These are phyloP conservation scores for Podilymbus podiceps DNA, from an alignment of 2,113 vertebrate species.

Conservation along the genomic window DNA sequence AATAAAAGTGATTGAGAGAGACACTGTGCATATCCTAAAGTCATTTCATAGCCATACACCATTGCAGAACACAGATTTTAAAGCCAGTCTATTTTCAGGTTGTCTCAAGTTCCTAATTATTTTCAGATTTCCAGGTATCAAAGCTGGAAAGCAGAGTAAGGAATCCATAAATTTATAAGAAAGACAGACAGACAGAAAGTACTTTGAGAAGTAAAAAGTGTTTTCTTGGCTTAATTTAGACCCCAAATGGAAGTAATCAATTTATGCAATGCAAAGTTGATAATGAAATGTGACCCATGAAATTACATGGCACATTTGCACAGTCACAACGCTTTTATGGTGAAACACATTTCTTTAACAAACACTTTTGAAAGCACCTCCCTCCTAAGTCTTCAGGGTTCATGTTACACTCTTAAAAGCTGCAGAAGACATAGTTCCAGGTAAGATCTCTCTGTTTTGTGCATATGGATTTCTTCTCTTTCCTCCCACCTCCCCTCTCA, in stretches of 20 bases:
- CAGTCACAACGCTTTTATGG: neutral
- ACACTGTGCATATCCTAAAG: neutral
- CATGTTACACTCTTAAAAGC: neutral
- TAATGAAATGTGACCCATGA: neutral
- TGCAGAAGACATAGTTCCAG: neutral
- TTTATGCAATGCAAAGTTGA: neutral
- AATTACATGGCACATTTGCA: neutral
- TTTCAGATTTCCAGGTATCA: neutral
- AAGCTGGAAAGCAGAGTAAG: neutral
- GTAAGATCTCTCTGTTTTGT: neutral
- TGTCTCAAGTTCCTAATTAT: neutral
- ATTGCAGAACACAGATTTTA: neutral
- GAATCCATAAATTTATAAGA: neutral
- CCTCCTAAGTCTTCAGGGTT: neutral
- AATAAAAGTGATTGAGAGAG: neutral
- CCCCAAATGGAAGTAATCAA: neutral
- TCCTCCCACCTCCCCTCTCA: neutral
- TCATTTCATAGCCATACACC: neutral
- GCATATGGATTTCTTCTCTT: neutral
- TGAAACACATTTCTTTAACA: neutral
- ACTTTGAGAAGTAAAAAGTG: neutral
- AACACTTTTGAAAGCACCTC: neutral
- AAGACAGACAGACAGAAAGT: no score
- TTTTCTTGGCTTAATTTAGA: neutral
- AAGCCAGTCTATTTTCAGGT: neutral